Conservation (phyloP, 2,888 invertebrate genomes). For the Pseudolycoriella hygida region DNA sequence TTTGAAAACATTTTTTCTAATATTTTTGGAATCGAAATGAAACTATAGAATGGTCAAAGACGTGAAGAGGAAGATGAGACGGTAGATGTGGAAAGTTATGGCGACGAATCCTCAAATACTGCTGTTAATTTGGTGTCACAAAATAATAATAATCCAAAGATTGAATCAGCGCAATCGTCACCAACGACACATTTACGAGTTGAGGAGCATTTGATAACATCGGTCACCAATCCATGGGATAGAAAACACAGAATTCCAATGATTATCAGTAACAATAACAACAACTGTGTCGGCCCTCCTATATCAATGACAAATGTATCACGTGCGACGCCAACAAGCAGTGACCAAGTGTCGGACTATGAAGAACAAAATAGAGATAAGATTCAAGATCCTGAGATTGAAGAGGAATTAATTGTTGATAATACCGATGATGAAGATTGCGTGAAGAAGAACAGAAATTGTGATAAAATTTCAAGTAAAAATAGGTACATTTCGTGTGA, state of each 20-base stretch:
- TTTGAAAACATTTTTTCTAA: too few relatives aligned
- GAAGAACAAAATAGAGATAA: neutral
- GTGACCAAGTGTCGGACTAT: slow-evolving; percentile 9
- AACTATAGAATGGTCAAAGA: slow-evolving; percentile 16
- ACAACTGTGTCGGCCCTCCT: slow-evolving; percentile 4
- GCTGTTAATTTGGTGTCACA: slow-evolving; percentile 11
- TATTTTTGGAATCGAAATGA: neutral
- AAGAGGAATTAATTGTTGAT: slow-evolving; percentile 29
- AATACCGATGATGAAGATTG: slow-evolving; percentile 14
- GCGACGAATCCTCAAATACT: slow-evolving; percentile 27
- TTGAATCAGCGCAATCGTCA: slow-evolving; percentile 7
- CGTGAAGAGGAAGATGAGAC: slow-evolving; percentile 44
- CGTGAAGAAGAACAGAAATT: slow-evolving; percentile 2
- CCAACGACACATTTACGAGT: neutral
- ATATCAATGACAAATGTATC: slow-evolving; percentile 8
- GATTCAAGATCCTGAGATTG: slow-evolving; percentile 19
- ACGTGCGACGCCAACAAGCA: slow-evolving; percentile 11
- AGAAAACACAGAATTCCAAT: slow-evolving; percentile 2
- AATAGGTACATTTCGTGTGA: slow-evolving; percentile 1
- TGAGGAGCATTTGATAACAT: slow-evolving; percentile 9
- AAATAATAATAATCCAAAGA: slow-evolving; percentile 9
- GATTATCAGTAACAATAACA: neutral
- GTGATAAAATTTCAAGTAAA: slow-evolving; percentile 4
- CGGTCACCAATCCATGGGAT: slow-evolving; percentile 6
- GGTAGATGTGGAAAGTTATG: slow-evolving; percentile 44